phyloP scores from a whole-genome alignment of 2,797 vertebrate genomes.

The Melanotaenia pygmaea region DNA sequence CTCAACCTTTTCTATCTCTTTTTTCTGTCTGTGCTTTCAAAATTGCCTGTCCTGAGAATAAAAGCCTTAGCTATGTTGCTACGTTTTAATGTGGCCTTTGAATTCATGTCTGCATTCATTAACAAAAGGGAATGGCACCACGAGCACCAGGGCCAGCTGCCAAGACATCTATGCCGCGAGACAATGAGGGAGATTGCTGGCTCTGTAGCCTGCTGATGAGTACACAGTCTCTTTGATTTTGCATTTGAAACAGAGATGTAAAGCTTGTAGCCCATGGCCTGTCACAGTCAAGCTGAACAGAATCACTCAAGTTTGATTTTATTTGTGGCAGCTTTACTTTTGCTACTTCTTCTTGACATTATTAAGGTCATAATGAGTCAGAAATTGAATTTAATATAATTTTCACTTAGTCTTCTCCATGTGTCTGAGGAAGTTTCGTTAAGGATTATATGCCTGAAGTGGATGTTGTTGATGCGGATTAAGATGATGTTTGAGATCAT shows the following conservation, averaged over 20 bases:
- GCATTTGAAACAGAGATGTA: constrained; percentile 67
- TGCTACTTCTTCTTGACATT: constrained; percentile 47
- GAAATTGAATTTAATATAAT: constrained; percentile 39
- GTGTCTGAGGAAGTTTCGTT: constrained; percentile 25
- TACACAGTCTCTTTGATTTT: constrained; percentile 69
- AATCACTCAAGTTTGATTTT: constrained; percentile 61
- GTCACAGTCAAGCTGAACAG: constrained; percentile 57
- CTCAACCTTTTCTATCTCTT: constrained; percentile 8
- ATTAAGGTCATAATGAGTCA: constrained; percentile 54
- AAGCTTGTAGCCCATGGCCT: constrained; percentile 57
- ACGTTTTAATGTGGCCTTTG: constrained; percentile 62
- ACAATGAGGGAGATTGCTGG: constrained; percentile 54
- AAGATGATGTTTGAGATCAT: constrained; percentile 46
- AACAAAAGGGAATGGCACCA: constrained; percentile 53
- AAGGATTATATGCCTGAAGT: constrained; percentile 39
- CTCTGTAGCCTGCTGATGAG: constrained; percentile 68
- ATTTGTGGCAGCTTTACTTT: constrained; percentile 53
- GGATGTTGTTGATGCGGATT: constrained; percentile 46
- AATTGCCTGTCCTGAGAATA: constrained; percentile 35
- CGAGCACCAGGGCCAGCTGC: constrained; percentile 60
- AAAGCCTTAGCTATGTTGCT: constrained; percentile 46
- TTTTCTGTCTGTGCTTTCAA: constrained; percentile 19
- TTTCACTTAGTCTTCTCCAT: constrained; percentile 19
- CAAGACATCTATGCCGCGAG: constrained; percentile 63
- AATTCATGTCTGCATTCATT: constrained; percentile 70